Conservation (phyloP, 1,140 invertebrate genomes). For the Psilanteris sp. region DNA sequence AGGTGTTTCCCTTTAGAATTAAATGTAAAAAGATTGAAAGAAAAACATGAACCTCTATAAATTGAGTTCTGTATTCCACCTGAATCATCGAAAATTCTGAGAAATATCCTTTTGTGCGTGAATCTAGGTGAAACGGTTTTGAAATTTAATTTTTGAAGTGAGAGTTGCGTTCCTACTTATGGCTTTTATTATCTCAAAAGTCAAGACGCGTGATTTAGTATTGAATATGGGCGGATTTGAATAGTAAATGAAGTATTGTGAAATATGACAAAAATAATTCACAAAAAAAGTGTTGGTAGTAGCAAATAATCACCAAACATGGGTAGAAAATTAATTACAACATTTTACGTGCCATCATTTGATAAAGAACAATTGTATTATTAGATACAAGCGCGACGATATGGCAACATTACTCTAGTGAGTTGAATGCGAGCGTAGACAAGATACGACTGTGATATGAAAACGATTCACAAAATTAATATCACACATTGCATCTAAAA, state of each 20-base stretch:
- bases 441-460: no score
- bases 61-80: slow-evolving; percentile 19
- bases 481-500: slow-evolving; percentile 33
- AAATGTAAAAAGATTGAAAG: background rate
- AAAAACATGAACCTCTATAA: slow-evolving; percentile 13
- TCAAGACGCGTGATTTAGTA: slow-evolving; percentile 23
- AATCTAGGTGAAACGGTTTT: slow-evolving; percentile 51
- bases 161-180: slow-evolving; percentile 15
- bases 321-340: background rate
- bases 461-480: no score
- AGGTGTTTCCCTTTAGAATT: background rate
- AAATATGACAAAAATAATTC: background rate
- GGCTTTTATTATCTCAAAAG: slow-evolving; percentile 27
- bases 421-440: no score
- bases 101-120: slow-evolving; percentile 37
- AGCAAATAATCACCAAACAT: background rate
- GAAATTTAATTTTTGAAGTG: slow-evolving; percentile 37
- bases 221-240: slow-evolving; percentile 10
- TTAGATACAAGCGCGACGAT: no score
- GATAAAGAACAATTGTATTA: no score
- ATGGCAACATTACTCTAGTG: no score
- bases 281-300: background rate
- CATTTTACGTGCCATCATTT: no score
- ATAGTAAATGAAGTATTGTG: background rate
- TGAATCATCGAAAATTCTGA: slow-evolving; percentile 43